A percentile compares a stretch with the other conserved stretches of the same genome.
Conservation (phyloP, 2,797 vertebrate genomes). For the Mareca penelope region DNA sequence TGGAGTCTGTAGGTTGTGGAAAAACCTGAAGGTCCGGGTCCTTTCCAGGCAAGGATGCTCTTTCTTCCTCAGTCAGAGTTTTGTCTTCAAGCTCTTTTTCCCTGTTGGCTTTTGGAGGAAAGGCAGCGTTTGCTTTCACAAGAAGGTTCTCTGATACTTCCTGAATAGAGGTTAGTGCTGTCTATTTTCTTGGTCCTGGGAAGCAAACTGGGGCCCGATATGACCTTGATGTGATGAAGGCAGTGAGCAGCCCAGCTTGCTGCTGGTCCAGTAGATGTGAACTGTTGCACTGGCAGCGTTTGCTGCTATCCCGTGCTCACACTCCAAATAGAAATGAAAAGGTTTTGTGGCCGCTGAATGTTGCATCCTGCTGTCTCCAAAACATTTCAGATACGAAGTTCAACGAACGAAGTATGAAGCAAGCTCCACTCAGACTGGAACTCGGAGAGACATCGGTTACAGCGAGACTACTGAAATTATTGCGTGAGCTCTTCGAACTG, state of each 20-base stretch:
- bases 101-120: background rate
- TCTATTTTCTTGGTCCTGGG: background rate
- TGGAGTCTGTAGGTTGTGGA: background rate
- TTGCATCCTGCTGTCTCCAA: background rate
- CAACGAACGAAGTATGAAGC: background rate
- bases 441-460: background rate
- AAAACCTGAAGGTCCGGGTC: background rate
- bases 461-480: background rate
- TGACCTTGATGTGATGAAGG: background rate
- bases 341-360: background rate
- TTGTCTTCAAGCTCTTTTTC: background rate
- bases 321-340: background rate
- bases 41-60: background rate
- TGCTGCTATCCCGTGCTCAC: background rate
- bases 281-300: accelerated
- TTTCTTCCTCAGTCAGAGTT: background rate
- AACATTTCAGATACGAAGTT: background rate
- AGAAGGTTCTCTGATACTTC: background rate
- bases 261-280: background rate
- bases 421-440: background rate
- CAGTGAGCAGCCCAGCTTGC: background rate
- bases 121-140: background rate
- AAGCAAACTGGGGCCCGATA: background rate
- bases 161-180: accelerated
- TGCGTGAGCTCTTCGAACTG: background rate